These are phyloP conservation scores for Lucilia sericata DNA, from an alignment of 1,140 invertebrate genomes.

Conservation along the genomic window DNA sequence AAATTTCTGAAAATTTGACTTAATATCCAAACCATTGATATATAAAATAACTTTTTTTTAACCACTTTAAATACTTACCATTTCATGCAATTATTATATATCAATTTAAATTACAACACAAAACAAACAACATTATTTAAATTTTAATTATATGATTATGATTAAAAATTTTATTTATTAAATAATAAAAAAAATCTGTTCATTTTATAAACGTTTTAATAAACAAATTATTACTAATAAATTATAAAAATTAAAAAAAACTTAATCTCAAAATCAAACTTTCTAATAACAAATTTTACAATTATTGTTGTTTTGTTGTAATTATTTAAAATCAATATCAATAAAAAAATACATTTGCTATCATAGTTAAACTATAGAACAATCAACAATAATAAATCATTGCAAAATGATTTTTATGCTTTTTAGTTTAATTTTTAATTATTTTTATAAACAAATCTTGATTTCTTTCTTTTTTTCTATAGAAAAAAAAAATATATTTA, in stretches of 20 bases:
- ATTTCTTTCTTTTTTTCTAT: not conserved
- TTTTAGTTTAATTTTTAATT: not conserved
- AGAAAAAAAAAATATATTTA: slow-evolving; percentile 19
- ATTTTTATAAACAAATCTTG: not conserved
- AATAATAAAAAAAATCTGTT: slow-evolving; percentile 6
- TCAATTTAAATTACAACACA: no score
- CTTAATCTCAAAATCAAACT: slow-evolving; percentile 22
- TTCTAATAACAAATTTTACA: not conserved
- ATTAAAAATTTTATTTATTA: slow-evolving; percentile 2
- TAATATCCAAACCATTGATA: no score
- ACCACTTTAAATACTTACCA: no score
- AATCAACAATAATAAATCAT: not conserved
- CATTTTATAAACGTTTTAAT: not conserved
- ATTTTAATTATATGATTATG: not conserved
- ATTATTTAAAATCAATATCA: not conserved
- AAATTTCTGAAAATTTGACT: no score
- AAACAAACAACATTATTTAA: no score
- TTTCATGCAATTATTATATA: no score
- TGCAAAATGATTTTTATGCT: not conserved
- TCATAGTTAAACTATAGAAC: slow-evolving; percentile 7
- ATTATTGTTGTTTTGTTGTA: not conserved
- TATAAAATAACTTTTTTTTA: no score
- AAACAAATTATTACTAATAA: not conserved
- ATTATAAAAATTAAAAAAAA: not conserved
- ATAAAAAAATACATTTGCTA: not conserved